Base-by-base conservation (phyloP, 2,113 vertebrate genomes). In the Heterotilapia buettikoferi region DNA sequence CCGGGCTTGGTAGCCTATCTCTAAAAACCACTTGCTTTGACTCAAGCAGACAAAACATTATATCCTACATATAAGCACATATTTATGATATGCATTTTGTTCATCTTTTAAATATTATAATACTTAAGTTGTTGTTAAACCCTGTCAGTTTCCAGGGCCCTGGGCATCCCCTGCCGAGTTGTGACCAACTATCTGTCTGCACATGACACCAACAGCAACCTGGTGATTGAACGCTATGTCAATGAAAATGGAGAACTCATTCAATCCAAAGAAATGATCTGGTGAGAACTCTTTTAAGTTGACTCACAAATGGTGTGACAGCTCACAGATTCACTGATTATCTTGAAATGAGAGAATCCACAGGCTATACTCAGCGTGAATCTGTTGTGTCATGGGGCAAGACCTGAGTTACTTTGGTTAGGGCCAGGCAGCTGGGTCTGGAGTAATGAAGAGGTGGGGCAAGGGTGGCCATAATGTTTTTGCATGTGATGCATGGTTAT, bases 141-240 rank as follows among this genome's bases (percentile, higher is more conserved):
- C 31, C 13, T 66, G 4, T 86, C 92, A 98, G 98, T 99, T 93
- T 96, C 97, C 92, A 94, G 98, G 82, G 98, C 97, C n/a, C 94
- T 98, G 18, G 98, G 98, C 1, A 92, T 98, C 59, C 98, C 98
- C 45, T 97, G 96, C 87, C 94, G 98, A 1, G 97, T 98, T 2
- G 92, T 98, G 76, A 99, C 98, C 90, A 99, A 99, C 95, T 99
- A 96, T 90, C 47, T 94, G 86, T 99, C 98, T 0, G 98, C 98
- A 90, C 98, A 99, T 0, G 98, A 99, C 95, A 97, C 94, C 80
- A 99, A 99, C 19, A 95, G 95, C 87, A 98, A 99, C 96, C 95
- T 99, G 93, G 80, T 97, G 92, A 98, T 99, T 1, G 98, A 99
- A 84, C 96, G 92, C 53, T 97, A 96, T 61, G 5, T 97, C 9